Base-by-base conservation (phyloP, 2,113 vertebrate genomes). In the Osmerus mordax region DNA sequence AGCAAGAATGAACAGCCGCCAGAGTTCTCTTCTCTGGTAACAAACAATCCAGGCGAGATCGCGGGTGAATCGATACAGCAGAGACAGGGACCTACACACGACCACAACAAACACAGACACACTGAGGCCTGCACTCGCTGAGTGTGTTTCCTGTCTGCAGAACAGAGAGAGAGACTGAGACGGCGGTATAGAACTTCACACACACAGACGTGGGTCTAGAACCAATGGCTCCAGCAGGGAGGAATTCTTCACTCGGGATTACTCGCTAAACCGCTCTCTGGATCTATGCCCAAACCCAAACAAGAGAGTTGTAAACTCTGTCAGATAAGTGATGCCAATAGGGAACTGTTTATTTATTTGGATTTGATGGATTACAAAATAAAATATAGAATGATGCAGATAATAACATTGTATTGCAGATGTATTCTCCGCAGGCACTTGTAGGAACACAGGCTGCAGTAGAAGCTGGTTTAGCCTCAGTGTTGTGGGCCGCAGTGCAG, bases 1-100 rank as follows among this genome's bases (percentile, higher is more conserved):
- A 84, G 84, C 76, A 74, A 52, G 87, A 90, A 88, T 91, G 87
- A 90, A 90, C 86, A 89, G 87, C 78, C 54, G 87, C 82, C 75
- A 83, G 69, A 84, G 77, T 79, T 77, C 83, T 72, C 66, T 77
- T 81, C 79, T 75, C 86, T 83, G 82, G 12, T 41, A 65, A 78
- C 63, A 77, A 87, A 82, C 83, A 90, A 82, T 71, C 79, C 56
- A 62, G 84, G 84, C 14, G 58, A 81, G 19, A 79, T 23, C 89
- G 80, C 29, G 89, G 77, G 65, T 79, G 78, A 91, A 89, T 89
- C 90, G 78, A 89, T 90, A 89, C 29, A 72, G 74, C 75, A 75
- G 78, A 80, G 60, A 28, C 23, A 29, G 54, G 18, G 14, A 55
- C 54, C 14, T 55, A 16, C 3, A n/a, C 73, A 71, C 73, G 68